These are phyloP conservation scores for Hydrozoanthus gracilis DNA, from an alignment of 92 coral and sea anemone genomes.

Conservation along the genomic window DNA sequence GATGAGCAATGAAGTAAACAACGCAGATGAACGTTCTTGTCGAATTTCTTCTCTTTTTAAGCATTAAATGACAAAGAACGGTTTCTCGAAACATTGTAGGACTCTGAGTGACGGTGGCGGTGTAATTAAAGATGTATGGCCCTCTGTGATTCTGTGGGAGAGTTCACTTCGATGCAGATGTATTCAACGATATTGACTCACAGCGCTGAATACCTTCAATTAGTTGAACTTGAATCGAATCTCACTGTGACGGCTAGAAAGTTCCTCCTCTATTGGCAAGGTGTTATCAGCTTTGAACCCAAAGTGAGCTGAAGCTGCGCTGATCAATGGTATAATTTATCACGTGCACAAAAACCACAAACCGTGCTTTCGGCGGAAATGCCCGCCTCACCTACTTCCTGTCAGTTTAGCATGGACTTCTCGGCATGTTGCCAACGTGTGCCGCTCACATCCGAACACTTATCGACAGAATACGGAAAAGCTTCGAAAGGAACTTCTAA, in stretches of 20 bases:
- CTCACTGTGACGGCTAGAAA: not conserved
- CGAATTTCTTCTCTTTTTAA: not conserved
- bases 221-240: not conserved
- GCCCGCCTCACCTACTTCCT: slow-evolving; percentile 48
- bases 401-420: not conserved
- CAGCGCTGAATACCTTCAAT: slow-evolving; percentile 3
- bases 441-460: slow-evolving; percentile 6
- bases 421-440: not conserved
- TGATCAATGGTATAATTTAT: not conserved
- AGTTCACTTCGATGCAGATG: not conserved
- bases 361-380: slow-evolving; percentile 22
- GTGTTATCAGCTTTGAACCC: not conserved
- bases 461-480: slow-evolving; percentile 22
- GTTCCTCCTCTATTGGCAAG: not conserved
- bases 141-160: not conserved
- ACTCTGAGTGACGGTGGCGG: too few species aligned
- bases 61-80: not conserved
- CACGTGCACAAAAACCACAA: slow-evolving; percentile 44
- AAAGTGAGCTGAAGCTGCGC: slow-evolving; percentile 13
- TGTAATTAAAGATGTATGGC: too few species aligned
- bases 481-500: not conserved
- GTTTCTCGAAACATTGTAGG: not conserved
- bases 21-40: not conserved
- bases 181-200: not conserved
- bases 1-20: slow-evolving; percentile 22